Base-by-base conservation (phyloP, 2,797 vertebrate genomes). In the Falco naumanni region DNA sequence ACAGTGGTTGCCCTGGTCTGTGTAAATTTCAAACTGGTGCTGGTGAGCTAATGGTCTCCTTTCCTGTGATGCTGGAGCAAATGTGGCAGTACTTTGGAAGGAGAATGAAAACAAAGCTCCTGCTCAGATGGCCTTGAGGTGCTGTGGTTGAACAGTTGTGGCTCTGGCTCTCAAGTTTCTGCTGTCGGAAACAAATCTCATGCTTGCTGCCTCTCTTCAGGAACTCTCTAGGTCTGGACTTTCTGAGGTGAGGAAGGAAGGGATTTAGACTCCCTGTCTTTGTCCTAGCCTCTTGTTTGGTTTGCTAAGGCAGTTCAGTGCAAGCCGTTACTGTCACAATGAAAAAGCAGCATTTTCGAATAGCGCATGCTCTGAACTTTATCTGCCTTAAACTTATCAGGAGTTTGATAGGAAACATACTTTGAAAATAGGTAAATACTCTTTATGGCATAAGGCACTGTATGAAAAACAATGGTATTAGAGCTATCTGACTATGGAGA, bases 101-200 rank as follows among this genome's bases (percentile, higher is more conserved):
- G 50, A 94, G 47, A 90, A 63, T 56, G 69, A 69, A 87, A 50
- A 41, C 64, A 69, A 65, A 89, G 39, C 83, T 76, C 81, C 66
- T 95, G 39, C 50, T 94, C 39, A 72, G 51, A 51, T 94, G 47
- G 39, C 51, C 50, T 96, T 80, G 59, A 80, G 57, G 61, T 95
- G 70, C 66, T 93, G 84, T 59, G 69, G 39, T 82, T 84, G 64
- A 87, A 63, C 59, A 66, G 59, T 87, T 91, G 72, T 34, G 71
- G n/a, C 47, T 97, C 81, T 93, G 54, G 48, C 72, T 96, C 48
- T 97, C 74, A 87, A 70, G 89, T 92, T 95, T 93, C 76, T 96
- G 33, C 81, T 88, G 34, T 85, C 50, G 29, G 70, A 76, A 92
- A 61, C 13, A 56, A 61, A 51, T 68, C 16, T 63, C 12, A 5